Evolutionary conservation across 2,888 invertebrate species (phyloP).

Genomic region (Artemia sinica): DNA sequence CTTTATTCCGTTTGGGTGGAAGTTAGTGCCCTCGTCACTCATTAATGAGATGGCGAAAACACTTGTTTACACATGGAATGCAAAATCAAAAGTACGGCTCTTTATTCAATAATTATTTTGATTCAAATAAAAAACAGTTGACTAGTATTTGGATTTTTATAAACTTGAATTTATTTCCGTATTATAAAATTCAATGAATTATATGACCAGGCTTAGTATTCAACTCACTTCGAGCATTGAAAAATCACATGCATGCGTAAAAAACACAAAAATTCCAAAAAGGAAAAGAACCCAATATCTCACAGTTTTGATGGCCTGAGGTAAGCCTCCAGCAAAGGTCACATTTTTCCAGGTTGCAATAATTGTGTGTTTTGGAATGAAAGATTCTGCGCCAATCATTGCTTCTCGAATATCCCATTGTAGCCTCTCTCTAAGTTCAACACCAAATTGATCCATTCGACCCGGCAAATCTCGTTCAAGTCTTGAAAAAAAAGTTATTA

Average conservation of each 20-base stretch:
- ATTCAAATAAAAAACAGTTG: too few relatives aligned
- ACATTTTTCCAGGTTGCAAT: constrained; percentile 92
- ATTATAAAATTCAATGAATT: too few relatives aligned
- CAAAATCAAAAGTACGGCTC: too few relatives aligned
- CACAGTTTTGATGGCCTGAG: constrained; percentile 28
- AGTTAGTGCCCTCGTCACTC: too few relatives aligned
- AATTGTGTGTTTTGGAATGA: constrained; percentile 72
- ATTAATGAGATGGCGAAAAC: too few relatives aligned
- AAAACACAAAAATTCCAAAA: not conserved
- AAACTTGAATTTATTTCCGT: too few relatives aligned
- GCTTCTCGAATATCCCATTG: constrained; percentile 78
- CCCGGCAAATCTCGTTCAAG: constrained; percentile 50
- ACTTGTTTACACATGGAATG: too few relatives aligned
- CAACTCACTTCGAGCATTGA: too few relatives aligned
- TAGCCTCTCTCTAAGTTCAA: constrained; percentile 63
- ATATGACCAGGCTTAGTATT: too few relatives aligned
- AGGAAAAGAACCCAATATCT: constrained; percentile 16
- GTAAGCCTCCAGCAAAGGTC: constrained; percentile 62
- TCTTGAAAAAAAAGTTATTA: constrained; percentile 23
- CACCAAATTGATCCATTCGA: constrained; percentile 62
- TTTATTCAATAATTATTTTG: too few relatives aligned
- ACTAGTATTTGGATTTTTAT: too few relatives aligned
- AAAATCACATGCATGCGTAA: not conserved
- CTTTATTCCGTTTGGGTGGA: too few relatives aligned
- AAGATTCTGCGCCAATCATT: constrained; percentile 75